Evolutionary conservation across 1,140 invertebrate genomes (phyloP).

Genomic region (Eriocheir sinensis): DNA sequence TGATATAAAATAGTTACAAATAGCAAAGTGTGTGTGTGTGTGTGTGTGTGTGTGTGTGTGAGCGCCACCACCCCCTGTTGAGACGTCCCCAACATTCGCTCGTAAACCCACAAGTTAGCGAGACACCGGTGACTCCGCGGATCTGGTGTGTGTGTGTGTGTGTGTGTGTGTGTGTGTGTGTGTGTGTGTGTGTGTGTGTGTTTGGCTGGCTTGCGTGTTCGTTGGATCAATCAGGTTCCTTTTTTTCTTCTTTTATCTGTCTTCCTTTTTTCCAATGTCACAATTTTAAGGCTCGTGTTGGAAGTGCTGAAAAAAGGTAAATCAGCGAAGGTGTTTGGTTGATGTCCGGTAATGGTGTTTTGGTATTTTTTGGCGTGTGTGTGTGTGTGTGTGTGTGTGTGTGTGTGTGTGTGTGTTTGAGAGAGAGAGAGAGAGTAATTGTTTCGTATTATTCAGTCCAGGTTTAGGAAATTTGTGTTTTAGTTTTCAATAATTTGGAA

Average conservation of each 20-base stretch:
- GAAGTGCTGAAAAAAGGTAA: background rate
- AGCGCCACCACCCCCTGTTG: background rate
- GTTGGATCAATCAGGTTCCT: background rate
- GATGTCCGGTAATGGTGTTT: background rate
- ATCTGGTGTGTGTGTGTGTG: background rate
- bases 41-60: too few relatives aligned
- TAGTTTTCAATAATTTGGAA: too few relatives aligned
- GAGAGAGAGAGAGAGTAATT: too few relatives aligned
- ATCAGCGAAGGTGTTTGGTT: background rate
- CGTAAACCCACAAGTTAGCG: slow-evolving; percentile 12
- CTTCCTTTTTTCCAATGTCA: background rate
- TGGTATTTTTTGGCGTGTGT: too few relatives aligned
- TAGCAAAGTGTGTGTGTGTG: too few relatives aligned
- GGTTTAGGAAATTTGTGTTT: too few relatives aligned
- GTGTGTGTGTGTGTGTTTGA: too few relatives aligned
- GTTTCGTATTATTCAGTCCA: too few relatives aligned
- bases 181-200: slow-evolving; percentile 12
- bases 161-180: slow-evolving; percentile 22
- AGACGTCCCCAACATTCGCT: background rate
- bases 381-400: too few relatives aligned
- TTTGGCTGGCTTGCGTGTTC: background rate
- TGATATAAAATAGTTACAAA: too few relatives aligned
- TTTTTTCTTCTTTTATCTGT: background rate
- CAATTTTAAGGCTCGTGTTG: background rate
- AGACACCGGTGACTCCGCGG: background rate